These are phyloP conservation scores for Orthonyx spaldingii DNA, from an alignment of 2,113 vertebrate genomes.

Conservation along the genomic window DNA sequence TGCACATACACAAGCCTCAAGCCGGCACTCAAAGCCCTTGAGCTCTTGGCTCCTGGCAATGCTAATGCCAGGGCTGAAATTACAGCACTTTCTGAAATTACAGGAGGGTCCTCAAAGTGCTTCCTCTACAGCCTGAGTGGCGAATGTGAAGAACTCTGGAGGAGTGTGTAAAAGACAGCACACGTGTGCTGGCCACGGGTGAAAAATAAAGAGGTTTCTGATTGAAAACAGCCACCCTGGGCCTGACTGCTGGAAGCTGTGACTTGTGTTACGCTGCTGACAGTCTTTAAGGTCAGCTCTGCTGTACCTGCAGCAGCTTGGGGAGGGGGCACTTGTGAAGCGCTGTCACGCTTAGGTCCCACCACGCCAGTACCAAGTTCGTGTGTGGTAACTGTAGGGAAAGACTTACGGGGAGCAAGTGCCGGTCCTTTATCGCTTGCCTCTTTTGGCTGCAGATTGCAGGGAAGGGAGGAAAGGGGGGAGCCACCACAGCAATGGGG, in stretches of 20 bases:
- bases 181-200: fast-evolving
- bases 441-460: slow-evolving; percentile 77
- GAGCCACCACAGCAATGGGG: slow-evolving; percentile 74
- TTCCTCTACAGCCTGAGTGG: background rate
- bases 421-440: slow-evolving; percentile 81
- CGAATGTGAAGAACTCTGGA: background rate
- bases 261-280: background rate
- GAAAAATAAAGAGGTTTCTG: background rate
- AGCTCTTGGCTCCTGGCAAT: background rate
- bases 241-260: background rate
- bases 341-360: background rate
- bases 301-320: background rate
- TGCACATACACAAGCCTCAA: background rate
- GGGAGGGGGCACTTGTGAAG: background rate
- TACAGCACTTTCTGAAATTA: background rate
- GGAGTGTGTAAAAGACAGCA: background rate
- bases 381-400: background rate
- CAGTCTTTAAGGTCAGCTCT: background rate
- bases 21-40: background rate
- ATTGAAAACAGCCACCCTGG: background rate
- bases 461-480: slow-evolving; percentile 81
- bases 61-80: background rate
- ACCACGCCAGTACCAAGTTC: background rate
- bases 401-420: slow-evolving; percentile 79
- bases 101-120: background rate